Evolutionary conservation across 2,797 vertebrate species (phyloP).

Genomic region (Eutrigla gurnardus): DNA sequence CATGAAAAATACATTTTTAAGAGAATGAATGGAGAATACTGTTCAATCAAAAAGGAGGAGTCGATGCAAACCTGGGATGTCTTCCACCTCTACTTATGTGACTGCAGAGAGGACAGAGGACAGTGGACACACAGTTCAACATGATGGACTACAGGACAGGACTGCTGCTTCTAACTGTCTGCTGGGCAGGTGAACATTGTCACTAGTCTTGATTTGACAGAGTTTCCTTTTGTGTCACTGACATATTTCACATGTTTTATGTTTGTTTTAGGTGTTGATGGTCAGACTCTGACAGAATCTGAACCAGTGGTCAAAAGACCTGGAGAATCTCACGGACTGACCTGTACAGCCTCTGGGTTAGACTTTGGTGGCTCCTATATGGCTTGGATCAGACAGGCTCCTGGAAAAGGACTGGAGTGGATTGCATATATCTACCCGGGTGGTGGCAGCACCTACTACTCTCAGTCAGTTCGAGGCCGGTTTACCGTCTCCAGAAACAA

Average conservation of each 20-base stretch:
- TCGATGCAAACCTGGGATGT: conserved; percentile 33
- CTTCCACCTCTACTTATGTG: conserved; percentile 30
- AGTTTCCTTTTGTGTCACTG: fast-evolving
- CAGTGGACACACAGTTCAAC: conserved; percentile 35
- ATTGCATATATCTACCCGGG: background rate
- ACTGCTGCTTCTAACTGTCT: conserved; percentile 21
- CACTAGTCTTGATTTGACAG: background rate
- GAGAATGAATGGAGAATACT: too few species aligned
- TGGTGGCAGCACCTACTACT: conserved; percentile 14
- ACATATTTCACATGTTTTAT: fast-evolving
- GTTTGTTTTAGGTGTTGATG: background rate
- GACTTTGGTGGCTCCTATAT: fast-evolving
- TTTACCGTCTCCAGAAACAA: conserved; percentile 66
- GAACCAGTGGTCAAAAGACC: conserved; percentile 22
- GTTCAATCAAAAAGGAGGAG: conserved; percentile 5
- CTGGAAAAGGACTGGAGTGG: conserved; percentile 61
- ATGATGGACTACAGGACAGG: conserved; percentile 42
- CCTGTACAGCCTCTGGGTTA: conserved; percentile 17
- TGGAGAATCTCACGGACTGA: conserved; percentile 31
- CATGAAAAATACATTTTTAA: too few species aligned
- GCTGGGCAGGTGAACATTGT: conserved; percentile 16
- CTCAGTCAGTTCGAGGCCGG: conserved; percentile 22
- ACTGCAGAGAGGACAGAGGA: conserved; percentile 34
- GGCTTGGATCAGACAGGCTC: conserved; percentile 38
- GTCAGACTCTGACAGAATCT: conserved; percentile 37